Conservation (phyloP, 2,888 invertebrate species). For the Sphinx pinastri region DNA sequence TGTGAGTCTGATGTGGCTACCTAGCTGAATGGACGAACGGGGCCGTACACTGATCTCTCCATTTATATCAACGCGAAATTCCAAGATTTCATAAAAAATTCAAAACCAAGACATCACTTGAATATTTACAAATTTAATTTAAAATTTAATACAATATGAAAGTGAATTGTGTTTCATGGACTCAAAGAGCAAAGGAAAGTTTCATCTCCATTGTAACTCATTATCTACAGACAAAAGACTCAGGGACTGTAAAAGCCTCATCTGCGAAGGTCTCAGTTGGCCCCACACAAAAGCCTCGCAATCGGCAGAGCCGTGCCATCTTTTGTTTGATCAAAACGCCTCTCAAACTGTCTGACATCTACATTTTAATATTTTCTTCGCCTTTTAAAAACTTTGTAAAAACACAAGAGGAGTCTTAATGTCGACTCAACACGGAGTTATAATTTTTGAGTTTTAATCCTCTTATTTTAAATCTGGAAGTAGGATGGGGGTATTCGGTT, state of each 20-base stretch:
- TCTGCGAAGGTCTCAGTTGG: conserved; percentile 48
- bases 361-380: conserved; percentile 67
- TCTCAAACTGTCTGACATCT: conserved; percentile 68
- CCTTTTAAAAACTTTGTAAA: conserved; percentile 28
- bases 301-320: conserved; percentile 58
- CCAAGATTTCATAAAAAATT: no score
- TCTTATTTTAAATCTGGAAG: conserved; percentile 1
- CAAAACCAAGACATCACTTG: no score
- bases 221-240: conserved; percentile 49
- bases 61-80: no score
- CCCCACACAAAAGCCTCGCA: conserved; percentile 44
- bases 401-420: conserved; percentile 14
- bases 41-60: no score
- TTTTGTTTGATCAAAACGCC: conserved; percentile 65
- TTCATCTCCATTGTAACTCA: conserved; percentile 48
- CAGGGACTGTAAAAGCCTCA: conserved; percentile 47
- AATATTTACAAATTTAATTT: conserved; percentile 58
- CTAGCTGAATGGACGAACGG: no score
- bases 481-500: background rate
- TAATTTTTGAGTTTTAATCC: background rate
- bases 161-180: conserved; percentile 26
- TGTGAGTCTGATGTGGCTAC: no score
- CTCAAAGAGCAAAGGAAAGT: conserved; percentile 33
- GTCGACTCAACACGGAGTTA: background rate
- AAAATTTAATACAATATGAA: conserved; percentile 32